These are phyloP conservation scores for Andrena flavipes DNA, from an alignment of 2,888 invertebrate genomes.

Conservation along the genomic window DNA sequence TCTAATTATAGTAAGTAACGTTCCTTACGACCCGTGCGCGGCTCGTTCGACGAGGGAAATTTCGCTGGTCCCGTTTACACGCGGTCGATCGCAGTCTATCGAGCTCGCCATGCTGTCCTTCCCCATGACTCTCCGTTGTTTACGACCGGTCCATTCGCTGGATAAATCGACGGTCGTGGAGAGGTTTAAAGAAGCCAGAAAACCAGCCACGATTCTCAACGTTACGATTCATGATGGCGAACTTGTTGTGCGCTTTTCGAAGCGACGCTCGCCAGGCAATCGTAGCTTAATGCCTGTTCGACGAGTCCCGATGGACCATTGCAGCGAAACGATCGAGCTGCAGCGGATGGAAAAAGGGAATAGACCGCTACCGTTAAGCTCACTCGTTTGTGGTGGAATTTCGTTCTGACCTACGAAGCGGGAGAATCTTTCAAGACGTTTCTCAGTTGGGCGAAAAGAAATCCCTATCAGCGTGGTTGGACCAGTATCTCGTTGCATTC, in stretches of 20 bases:
- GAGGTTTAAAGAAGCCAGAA: neutral
- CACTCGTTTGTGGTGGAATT: neutral
- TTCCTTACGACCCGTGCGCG: neutral
- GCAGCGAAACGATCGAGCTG: conserved; percentile 26
- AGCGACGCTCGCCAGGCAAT: conserved; percentile 29
- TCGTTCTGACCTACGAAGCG: neutral
- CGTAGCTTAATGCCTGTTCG: conserved; percentile 40
- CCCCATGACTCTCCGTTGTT: neutral
- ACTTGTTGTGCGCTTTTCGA: conserved; percentile 17
- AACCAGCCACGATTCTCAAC: neutral
- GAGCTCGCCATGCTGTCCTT: neutral
- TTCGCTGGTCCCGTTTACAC: neutral
- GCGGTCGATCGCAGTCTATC: neutral
- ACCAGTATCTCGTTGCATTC: neutral
- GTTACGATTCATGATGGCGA: conserved; percentile 27
- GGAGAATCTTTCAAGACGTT: neutral
- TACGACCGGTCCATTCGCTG: conserved; percentile 14
- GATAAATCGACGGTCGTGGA: neutral
- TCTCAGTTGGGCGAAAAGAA: too few relatives aligned
- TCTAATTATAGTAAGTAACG: conserved; percentile 39
- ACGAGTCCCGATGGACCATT: conserved; percentile 36
- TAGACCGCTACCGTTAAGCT: conserved; percentile 2
- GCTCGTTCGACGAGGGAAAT: neutral
- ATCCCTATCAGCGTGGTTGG: neutral
- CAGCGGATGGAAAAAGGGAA: neutral